Percentiles rank a stretch among this genome's conserved stretches.
phyloP scores from a whole-genome alignment of 2,113 vertebrate genomes.

The Apaloderma vittatum region DNA sequence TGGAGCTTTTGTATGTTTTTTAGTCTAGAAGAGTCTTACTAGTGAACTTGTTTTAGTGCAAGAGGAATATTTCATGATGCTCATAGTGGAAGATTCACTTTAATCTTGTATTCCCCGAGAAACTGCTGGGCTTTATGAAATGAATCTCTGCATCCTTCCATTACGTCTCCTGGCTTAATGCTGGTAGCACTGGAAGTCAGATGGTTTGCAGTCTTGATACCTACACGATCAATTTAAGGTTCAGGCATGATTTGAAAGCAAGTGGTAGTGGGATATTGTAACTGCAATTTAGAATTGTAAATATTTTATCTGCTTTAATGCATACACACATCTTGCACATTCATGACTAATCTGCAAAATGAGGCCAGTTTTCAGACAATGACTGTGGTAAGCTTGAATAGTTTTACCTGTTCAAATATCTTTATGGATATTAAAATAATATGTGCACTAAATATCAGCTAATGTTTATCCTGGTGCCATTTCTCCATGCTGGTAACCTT shows the following conservation, averaged over 20 bases:
- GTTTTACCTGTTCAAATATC: constrained; percentile 38
- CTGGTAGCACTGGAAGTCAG: constrained; percentile 27
- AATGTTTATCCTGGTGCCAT: not conserved
- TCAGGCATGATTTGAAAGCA: constrained; percentile 24
- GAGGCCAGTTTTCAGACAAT: not conserved
- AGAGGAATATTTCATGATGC: not conserved
- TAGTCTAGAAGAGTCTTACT: not conserved
- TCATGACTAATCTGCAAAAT: constrained; percentile 35
- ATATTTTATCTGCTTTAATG: constrained; percentile 67
- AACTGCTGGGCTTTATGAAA: constrained; percentile 20
- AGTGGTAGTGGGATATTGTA: not conserved
- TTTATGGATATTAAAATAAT: constrained; percentile 4
- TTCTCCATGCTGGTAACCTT: not conserved
- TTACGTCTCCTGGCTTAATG: constrained; percentile 15
- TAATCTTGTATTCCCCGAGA: constrained; percentile 18
- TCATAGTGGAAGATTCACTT: constrained; percentile 1
- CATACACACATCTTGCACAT: not conserved
- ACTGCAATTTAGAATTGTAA: constrained; percentile 60
- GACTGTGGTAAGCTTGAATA: not conserved
- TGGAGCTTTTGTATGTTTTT: not conserved
- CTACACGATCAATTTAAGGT: not conserved
- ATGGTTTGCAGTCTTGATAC: not conserved
- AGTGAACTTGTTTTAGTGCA: not conserved
- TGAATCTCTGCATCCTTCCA: not conserved
- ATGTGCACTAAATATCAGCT: not conserved